Evolutionary conservation across 2,888 invertebrate species (phyloP), one percentile per base, ranked within the genome.

Genomic region (Tenodera sinensis): DNA sequence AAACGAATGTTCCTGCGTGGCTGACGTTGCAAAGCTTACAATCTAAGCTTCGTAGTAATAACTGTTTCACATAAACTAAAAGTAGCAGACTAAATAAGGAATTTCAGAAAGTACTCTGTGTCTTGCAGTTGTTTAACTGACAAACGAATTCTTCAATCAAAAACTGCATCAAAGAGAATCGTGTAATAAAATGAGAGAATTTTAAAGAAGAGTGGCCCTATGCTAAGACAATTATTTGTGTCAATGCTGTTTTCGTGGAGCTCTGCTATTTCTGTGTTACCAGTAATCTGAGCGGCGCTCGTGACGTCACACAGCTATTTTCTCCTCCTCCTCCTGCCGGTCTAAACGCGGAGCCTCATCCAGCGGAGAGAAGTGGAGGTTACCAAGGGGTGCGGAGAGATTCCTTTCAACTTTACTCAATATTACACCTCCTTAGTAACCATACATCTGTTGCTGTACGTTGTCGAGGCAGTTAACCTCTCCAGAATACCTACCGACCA

Each of bases 241-340:
- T 87, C 87, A 87, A 83, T 27, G 87, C 87, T 87, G 83, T 87
- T 87, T 87, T 42, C 14, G 87, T 28, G 25, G 54, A 71, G 54
- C 54, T 71, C 54, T 71, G 54, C 54, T 71, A 71, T 71, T 71
- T 71, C 54, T 71, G 54, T 71, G 54, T 71, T 71, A 20, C 54
- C 54, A 54, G 86, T 87, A 87, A 87, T 83, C 34, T 71, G 87
- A 87, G 87, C 87, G 82, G 34, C n/a, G 2, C 1, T 25, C n/a
- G 25, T 87, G 87, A 87, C 87, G 87, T 87, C 87, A 87, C 82
- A n/a, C 28, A 85, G 42, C 27, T 89, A 89, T 89, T 89, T 89
- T 89, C 87, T 83, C 27, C 28, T 83, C 27, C 54, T 30, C 30
- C 42, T 30, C 30, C 28, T 83, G 28, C 28, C 83, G 28, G 47